These are phyloP conservation scores for Indicator indicator DNA, from an alignment of 2,113 vertebrate genomes.

Conservation along the genomic window DNA sequence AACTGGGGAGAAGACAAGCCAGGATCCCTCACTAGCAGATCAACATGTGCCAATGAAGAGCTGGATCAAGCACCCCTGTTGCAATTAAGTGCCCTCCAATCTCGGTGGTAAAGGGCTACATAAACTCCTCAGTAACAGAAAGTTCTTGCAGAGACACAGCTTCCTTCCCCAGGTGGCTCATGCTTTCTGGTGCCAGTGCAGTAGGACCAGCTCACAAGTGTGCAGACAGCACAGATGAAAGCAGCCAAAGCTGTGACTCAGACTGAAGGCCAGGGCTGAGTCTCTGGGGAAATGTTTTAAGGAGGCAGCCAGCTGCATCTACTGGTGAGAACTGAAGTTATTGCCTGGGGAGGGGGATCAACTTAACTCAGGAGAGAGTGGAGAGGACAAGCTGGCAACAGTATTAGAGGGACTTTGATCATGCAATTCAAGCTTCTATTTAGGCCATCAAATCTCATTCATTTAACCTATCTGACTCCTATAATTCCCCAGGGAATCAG, in stretches of 20 bases:
- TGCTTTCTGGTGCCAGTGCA: rapidly evolving
- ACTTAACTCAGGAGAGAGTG: neutral
- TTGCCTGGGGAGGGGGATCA: neutral
- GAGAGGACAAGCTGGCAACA: neutral
- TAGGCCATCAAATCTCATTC: neutral
- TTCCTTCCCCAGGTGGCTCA: rapidly evolving
- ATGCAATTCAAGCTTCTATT: neutral
- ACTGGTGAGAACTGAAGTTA: neutral
- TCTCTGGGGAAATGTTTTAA: neutral
- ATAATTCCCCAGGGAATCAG: neutral
- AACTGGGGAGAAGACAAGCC: rapidly evolving
- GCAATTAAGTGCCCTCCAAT: neutral
- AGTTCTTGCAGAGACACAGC: neutral
- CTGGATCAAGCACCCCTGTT: neutral
- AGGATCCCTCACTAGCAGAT: neutral
- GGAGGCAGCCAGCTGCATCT: neutral
- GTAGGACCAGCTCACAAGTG: rapidly evolving
- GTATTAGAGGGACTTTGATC: neutral
- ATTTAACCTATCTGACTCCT: neutral
- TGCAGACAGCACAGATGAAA: neutral
- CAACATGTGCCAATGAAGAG: rapidly evolving
- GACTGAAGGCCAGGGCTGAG: neutral
- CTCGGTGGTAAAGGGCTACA: rapidly evolving
- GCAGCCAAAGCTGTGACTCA: neutral
- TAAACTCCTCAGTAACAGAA: neutral